These are phyloP conservation scores for Acanthurus tractus DNA, from an alignment of 2,797 vertebrate species.

Conservation along the genomic window DNA sequence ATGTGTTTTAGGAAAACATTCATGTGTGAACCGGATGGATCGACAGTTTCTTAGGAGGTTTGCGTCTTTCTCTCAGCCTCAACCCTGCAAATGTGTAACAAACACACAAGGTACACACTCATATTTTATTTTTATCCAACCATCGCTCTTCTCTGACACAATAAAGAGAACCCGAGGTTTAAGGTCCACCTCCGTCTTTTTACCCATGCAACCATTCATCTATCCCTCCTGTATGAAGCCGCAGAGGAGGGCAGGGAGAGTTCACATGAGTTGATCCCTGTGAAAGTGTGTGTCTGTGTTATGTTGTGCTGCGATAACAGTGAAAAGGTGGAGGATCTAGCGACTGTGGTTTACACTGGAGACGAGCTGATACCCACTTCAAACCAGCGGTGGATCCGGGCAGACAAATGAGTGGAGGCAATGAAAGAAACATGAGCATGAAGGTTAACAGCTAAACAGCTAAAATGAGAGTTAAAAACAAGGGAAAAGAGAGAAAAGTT, in stretches of 20 bases:
- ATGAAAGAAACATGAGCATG: slow-evolving; percentile 11
- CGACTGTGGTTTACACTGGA: slow-evolving; percentile 32
- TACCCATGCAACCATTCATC: slow-evolving; percentile 28
- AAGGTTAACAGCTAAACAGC: neutral
- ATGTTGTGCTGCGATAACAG: slow-evolving; percentile 19
- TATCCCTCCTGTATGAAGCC: slow-evolving; percentile 8
- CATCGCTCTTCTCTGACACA: slow-evolving; percentile 31
- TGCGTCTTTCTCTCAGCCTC: neutral
- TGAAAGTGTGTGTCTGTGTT: slow-evolving; percentile 2
- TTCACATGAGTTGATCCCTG: slow-evolving; percentile 19
- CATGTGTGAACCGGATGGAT: neutral
- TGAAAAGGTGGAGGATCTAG: slow-evolving; percentile 15
- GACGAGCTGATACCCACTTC: slow-evolving; percentile 22
- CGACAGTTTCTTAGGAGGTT: neutral
- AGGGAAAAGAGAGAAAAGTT: neutral
- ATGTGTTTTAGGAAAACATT: neutral
- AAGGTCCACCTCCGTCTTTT: slow-evolving; percentile 14
- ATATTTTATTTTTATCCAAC: slow-evolving; percentile 3
- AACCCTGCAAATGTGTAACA: neutral
- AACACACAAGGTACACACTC: neutral
- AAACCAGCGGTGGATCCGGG: slow-evolving; percentile 22
- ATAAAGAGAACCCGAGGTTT: slow-evolving; percentile 22
- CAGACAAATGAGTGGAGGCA: neutral
- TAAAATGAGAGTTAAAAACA: neutral
- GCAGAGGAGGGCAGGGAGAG: neutral